A percentile compares a stretch with the other conserved stretches of the same genome.
Conservation (phyloP, 2,113 vertebrate genomes). For the Lonchura striata region DNA sequence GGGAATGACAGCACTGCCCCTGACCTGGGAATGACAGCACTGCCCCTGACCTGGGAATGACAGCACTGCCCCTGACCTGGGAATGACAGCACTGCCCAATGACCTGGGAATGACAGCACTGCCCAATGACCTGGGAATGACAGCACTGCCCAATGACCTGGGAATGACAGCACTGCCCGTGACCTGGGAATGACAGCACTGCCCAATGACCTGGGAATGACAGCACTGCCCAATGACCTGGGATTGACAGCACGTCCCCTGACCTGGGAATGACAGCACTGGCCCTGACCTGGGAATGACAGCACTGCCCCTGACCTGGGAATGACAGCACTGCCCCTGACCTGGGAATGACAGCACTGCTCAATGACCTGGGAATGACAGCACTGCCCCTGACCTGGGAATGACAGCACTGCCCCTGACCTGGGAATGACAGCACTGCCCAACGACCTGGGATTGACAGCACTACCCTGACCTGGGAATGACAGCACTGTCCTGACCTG, state of each 20-base stretch:
- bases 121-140: too few species aligned
- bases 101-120: neutral
- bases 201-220: neutral
- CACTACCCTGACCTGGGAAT: too few species aligned
- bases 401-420: neutral
- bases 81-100: neutral
- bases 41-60: neutral
- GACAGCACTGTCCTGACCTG: neutral
- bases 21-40: neutral
- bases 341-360: neutral
- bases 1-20: neutral
- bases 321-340: neutral
- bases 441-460: neutral
- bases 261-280: neutral
- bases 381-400: neutral
- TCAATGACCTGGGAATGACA: neutral
- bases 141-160: neutral
- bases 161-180: neutral
- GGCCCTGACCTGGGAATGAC: neutral
- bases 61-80: neutral
- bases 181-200: neutral
- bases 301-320: neutral
- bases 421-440: neutral
- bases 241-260: too few species aligned
- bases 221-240: too few species aligned